A percentile compares a stretch with the other conserved stretches of the same genome.
phyloP scores from a whole-genome alignment of 2,113 vertebrate species.

The Zeus faber region DNA sequence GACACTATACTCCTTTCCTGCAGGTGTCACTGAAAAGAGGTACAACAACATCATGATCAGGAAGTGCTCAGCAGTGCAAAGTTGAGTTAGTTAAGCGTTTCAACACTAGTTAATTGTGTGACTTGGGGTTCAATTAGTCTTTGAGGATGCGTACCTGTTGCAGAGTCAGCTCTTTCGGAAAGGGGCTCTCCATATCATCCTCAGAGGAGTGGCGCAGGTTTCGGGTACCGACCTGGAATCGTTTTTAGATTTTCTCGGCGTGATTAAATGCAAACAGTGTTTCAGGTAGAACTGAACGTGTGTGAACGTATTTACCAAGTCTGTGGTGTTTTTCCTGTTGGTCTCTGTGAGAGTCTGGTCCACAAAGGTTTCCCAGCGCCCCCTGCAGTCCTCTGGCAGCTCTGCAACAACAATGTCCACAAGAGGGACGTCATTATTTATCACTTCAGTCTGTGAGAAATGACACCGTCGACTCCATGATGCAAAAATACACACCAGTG shows the following conservation, averaged over 20 bases:
- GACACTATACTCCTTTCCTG: no score
- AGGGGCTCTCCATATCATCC: conserved; percentile 90
- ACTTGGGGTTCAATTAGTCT: not conserved
- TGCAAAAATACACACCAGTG: conserved; percentile 75
- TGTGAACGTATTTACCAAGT: conserved; percentile 79
- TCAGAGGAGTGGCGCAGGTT: conserved; percentile 91
- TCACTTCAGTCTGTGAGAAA: no score
- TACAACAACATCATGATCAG: no score
- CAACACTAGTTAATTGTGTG: not conserved
- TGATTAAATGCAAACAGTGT: conserved; percentile 3
- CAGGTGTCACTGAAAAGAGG: no score
- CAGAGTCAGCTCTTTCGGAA: conserved; percentile 91
- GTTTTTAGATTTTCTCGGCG: no score
- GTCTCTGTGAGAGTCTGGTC: conserved; percentile 89
- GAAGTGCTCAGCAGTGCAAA: no score
- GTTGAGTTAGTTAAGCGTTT: no score
- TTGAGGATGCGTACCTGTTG: conserved; percentile 80
- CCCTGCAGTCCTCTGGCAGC: conserved; percentile 89
- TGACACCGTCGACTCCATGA: no score
- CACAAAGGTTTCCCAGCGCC: conserved; percentile 94
- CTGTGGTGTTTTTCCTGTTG: conserved; percentile 90
- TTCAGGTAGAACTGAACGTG: not conserved
- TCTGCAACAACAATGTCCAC: conserved; percentile 65
- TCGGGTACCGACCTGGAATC: conserved; percentile 86
- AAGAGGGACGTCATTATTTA: not conserved